phyloP scores from a whole-genome alignment of 2,113 vertebrate genomes.

The Lophius piscatorius region DNA sequence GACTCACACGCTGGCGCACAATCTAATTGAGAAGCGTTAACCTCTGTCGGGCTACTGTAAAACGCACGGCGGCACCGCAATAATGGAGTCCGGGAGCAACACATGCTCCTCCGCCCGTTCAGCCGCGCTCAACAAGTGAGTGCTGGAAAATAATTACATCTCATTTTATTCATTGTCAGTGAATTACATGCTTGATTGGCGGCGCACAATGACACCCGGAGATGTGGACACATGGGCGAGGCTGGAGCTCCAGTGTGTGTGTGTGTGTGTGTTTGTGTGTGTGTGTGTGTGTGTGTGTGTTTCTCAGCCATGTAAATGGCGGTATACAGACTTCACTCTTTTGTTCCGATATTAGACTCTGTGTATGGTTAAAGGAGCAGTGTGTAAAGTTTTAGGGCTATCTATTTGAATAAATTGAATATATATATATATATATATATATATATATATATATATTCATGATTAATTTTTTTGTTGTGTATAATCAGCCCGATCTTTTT shows the following conservation, averaged over 20 bases:
- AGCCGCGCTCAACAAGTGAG: slow-evolving; percentile 70
- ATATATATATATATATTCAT: too few relatives aligned
- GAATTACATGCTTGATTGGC: slow-evolving; percentile 72
- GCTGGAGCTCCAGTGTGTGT: slow-evolving; percentile 16
- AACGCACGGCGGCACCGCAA: slow-evolving; percentile 24
- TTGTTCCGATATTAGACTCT: too few relatives aligned
- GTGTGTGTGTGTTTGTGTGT: slow-evolving; percentile 5
- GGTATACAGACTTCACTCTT: too few relatives aligned
- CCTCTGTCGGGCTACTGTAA: slow-evolving; percentile 61
- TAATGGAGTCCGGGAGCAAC: slow-evolving; percentile 65
- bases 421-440: too few relatives aligned
- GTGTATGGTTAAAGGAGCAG: too few relatives aligned
- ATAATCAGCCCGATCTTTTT: too few relatives aligned
- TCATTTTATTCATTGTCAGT: slow-evolving; percentile 75
- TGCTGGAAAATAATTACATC: slow-evolving; percentile 73
- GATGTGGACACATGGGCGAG: slow-evolving; percentile 51
- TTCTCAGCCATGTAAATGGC: too few relatives aligned
- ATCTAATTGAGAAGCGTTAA: slow-evolving; percentile 59
- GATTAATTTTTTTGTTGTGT: too few relatives aligned
- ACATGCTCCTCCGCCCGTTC: slow-evolving; percentile 61
- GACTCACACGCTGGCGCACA: slow-evolving; percentile 24
- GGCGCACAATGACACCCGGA: slow-evolving; percentile 54
- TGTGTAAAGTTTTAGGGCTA: too few relatives aligned
- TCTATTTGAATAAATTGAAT: too few relatives aligned
- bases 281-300: slow-evolving; percentile 4